Base-by-base conservation (phyloP, 2,888 invertebrate species). In the Lepetodrilus schrolli region DNA sequence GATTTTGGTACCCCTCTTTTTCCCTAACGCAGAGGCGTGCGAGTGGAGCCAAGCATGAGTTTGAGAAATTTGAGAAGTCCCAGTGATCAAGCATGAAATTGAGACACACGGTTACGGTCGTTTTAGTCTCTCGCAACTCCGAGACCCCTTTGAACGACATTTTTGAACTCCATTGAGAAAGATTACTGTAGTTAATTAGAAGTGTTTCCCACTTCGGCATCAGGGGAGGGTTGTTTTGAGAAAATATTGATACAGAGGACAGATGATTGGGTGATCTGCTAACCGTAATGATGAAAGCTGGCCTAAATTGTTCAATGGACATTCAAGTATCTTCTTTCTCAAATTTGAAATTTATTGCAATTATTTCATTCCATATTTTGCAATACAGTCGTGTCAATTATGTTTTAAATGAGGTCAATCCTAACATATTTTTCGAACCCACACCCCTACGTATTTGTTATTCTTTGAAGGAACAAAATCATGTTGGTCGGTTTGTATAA, bases 221-320 rank as follows among this genome's bases (percentile, higher is more conserved):
- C 48, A 17, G 17, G 58, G 30, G 58, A 17, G 58, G 58, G 17
- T 58, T 58, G 30, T 58, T 34, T 58, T 7, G 30, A 58, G 34
- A 58, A 30, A 58, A 58, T 58, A 58, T 58, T 58, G 58, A 58
- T 30, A 58, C 26, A 26, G 43, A 17, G n/a, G n/a, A n/a, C n/a
- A n/a, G n/a, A n/a, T n/a, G n/a, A n/a, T n/a, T n/a, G n/a, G n/a
- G n/a, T n/a, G n/a, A n/a, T n/a, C n/a, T n/a, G n/a, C n/a, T n/a
- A n/a, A n/a, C n/a, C n/a, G n/a, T n/a, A n/a, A n/a, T n/a, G n/a
- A n/a, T n/a, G n/a, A n/a, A n/a, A n/a, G n/a, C n/a, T n/a, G n/a
- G n/a, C n/a, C n/a, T n/a, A n/a, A n/a, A n/a, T n/a, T n/a, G n/a
- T n/a, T n/a, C n/a, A n/a, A n/a, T n/a, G n/a, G n/a, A n/a, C 17